Conservation (phyloP, 2,888 invertebrate species). For the Gnatocerus cornutus region DNA sequence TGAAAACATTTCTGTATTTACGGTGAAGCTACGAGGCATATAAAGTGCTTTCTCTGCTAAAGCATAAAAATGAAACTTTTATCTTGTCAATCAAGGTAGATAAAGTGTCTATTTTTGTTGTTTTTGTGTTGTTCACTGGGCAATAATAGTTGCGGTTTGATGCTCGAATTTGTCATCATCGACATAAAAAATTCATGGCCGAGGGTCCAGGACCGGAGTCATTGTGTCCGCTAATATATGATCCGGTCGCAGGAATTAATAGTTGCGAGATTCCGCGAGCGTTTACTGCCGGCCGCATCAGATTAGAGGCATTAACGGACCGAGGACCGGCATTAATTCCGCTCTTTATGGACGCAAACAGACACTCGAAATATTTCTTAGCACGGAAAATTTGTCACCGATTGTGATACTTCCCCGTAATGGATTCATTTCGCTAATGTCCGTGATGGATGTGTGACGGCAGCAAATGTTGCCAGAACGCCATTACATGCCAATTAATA, state of each 20-base stretch:
- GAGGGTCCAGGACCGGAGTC: slow-evolving; percentile 54
- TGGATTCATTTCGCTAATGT: slow-evolving; percentile 34
- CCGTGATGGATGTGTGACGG: slow-evolving; percentile 46
- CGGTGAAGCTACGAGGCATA: no score
- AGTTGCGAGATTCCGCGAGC: slow-evolving; percentile 70
- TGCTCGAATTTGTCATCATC: slow-evolving; percentile 54
- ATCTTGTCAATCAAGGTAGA: no score
- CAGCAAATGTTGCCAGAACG: slow-evolving; percentile 64
- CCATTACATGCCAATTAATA: slow-evolving; percentile 66
- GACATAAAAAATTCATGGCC: slow-evolving; percentile 58
- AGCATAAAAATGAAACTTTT: no score
- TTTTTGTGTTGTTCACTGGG: no score
- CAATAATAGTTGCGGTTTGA: no score
- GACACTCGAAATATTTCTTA: no score
- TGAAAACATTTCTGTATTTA: no score
- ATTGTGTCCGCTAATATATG: slow-evolving; percentile 69
- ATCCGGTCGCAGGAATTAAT: slow-evolving; percentile 68
- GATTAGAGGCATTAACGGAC: slow-evolving; percentile 71
- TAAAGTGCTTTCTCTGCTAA: no score
- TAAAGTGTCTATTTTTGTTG: no score
- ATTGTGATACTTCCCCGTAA: slow-evolving; percentile 25
- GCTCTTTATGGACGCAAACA: slow-evolving; percentile 63
- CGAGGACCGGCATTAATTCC: slow-evolving; percentile 69
- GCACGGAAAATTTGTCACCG: slow-evolving; percentile 7
- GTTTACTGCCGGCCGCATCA: slow-evolving; percentile 70